A percentile compares a stretch with the other conserved stretches of the same genome.
These are phyloP conservation scores for Eupithecia pulchellata DNA, from an alignment of 2,888 invertebrate genomes.

Conservation along the genomic window DNA sequence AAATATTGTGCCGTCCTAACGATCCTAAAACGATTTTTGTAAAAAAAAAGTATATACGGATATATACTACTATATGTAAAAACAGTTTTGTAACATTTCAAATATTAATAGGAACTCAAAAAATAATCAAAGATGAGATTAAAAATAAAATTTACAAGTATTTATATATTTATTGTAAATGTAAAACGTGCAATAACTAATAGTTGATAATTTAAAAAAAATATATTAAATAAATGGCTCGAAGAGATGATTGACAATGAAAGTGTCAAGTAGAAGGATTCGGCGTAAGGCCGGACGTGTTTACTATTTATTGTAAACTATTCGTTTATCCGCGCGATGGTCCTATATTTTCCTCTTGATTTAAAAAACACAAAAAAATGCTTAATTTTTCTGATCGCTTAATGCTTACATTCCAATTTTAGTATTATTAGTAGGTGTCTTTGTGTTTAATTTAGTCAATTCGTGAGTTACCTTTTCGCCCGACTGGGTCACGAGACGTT, in stretches of 20 bases:
- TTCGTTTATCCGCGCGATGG: conserved; percentile 67
- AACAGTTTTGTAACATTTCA: conserved; percentile 85
- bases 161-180: conserved; percentile 86
- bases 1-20: conserved; percentile 85
- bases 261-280: conserved; percentile 52
- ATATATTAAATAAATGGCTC: conserved; percentile 78
- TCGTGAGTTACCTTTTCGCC: conserved; percentile 69
- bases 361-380: conserved; percentile 55
- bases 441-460: conserved; percentile 74
- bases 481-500: conserved; percentile 47
- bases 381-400: conserved; percentile 71
- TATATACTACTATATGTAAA: conserved; percentile 70
- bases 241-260: conserved; percentile 71
- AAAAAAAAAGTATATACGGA: conserved; percentile 80
- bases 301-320: conserved; percentile 82
- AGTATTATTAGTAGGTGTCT: conserved; percentile 74
- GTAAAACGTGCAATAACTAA: conserved; percentile 86
- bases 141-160: conserved; percentile 84
- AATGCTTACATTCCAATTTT: conserved; percentile 75
- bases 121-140: conserved; percentile 80
- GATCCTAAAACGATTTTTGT: conserved; percentile 84
- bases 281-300: conserved; percentile 58
- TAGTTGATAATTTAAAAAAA: conserved; percentile 84
- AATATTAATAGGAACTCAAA: conserved; percentile 83
- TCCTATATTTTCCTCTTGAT: conserved; percentile 51